Evolutionary conservation across 2,113 vertebrate species (phyloP), one percentile per base, ranked within the genome.

Genomic region (Ctenomys sociabilis): DNA sequence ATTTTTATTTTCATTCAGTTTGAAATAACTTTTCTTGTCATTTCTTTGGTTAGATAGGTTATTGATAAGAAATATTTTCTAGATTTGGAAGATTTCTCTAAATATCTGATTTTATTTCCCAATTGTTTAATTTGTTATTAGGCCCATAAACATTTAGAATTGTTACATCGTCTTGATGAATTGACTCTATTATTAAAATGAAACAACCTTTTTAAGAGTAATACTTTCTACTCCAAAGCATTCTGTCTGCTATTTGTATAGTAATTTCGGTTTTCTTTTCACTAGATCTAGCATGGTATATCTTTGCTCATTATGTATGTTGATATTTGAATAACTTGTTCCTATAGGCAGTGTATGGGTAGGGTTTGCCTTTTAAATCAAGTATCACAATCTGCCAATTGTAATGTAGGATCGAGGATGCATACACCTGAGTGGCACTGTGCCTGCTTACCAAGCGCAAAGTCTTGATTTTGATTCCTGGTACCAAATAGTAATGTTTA

Each of bases 301-400:
- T 45, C 0, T 68, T 91, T 82, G 37, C 6, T 8, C 7, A 0
- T 77, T 54, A 21, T 57, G 57, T 82, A 16, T 59, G 24, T 77
- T 77, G 87, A 6, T 81, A n/a, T 81, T 93, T 90, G 40, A 85
- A 45, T 19, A 81, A n/a, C 10, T 19, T 49, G 59, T 81, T 73
- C 24, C 57, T 73, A 21, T 37, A 90, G 43, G n/a, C 22, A 85
- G 12, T 66, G 40, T 37, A 21, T 68, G 24, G 24, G 72, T 73
- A 93, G 35, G 4, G 13, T 81, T 91, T 91, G 63, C 52, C 59
- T 86, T 93, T 96, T 54, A 84, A 88, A 75, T 70, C 63, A 52
- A 21, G 32, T 49, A 40, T 28, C 35, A 30, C 3, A 59, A 11
- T 73, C 64, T 84, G 85, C 7, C 10, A 85, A 40, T 35, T 80